Evolutionary conservation across 53 echinoderm and acorn worm genomes (phyloP), one percentile per base, ranked within the genome.

Genomic region (Luidia sarsii): DNA sequence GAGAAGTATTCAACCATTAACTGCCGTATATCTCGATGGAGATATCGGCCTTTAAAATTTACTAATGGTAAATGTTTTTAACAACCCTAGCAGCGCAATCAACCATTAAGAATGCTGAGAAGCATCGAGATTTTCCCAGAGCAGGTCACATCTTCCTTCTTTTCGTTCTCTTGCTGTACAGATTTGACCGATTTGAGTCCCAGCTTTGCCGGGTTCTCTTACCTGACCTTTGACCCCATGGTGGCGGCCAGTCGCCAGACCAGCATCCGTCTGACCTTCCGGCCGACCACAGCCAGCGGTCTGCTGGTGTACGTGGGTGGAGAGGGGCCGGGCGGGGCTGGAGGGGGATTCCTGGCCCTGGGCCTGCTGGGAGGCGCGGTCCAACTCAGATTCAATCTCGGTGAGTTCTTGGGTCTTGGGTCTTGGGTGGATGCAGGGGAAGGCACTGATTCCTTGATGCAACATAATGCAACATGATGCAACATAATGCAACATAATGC

Each of bases 331-430:
- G 30, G 10, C 22, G 86, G 92, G n/a, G 89, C 92, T 62, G 30
- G 10, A 22, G 86, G 92, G n/a, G 89, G 93, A 56, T 96, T 83
- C 89, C 57, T 96, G 15, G 71, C 88, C 15, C 59, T 96, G 4
- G 92, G 92, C 29, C 43, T 96, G 38, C 38, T 68, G 33, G 86
- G 86, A 16, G 83, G 86, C 9, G 77, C 81, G 45, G 85, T 95
- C 1, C 88, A 96, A 57, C 82, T 96, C 7, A 85, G 88, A 57
- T 90, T 82, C 29, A 83, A 86, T 71, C 74, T 93, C 34, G 96
- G 96, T 92, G 10, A 75, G 67, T 83, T 1, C 5, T n/a, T n/a
- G n/a, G n/a, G n/a, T n/a, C n/a, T n/a, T n/a, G n/a, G n/a, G n/a
- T n/a, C n/a, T n/a, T n/a, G n/a, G n/a, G n/a, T n/a, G n/a, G n/a